Evolutionary conservation across 2,888 invertebrate species (phyloP).

Genomic region (Salpingus planirostris): DNA sequence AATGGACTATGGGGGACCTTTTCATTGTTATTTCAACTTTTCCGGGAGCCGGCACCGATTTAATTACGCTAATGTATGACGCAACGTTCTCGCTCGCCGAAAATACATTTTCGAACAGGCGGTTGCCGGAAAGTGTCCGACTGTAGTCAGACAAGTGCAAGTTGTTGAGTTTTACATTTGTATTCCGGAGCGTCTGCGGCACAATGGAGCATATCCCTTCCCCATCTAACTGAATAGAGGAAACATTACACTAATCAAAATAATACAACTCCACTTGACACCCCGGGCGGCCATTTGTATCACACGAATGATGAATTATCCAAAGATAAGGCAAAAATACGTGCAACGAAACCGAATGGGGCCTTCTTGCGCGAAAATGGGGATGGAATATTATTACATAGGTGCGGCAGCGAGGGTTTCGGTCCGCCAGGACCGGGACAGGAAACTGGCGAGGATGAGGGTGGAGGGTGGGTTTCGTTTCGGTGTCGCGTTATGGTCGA

Average conservation of each 20-base stretch:
- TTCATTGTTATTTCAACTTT: no score
- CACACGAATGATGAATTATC: slow-evolving; percentile 36
- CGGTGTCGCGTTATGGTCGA: slow-evolving; percentile 13
- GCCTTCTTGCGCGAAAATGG: slow-evolving; percentile 20
- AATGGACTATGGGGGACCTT: no score
- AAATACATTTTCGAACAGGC: no score
- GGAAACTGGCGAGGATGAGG: no score
- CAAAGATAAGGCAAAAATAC: slow-evolving; percentile 36
- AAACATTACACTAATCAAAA: slow-evolving; percentile 37
- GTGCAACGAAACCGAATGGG: slow-evolving; percentile 32
- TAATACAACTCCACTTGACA: slow-evolving; percentile 34
- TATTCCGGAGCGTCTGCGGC: slow-evolving; percentile 28
- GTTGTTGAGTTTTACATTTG: slow-evolving; percentile 28
- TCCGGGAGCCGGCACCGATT: no score
- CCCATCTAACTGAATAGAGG: slow-evolving; percentile 33
- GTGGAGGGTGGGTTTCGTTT: slow-evolving; percentile 18
- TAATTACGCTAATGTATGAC: no score
- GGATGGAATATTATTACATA: no score
- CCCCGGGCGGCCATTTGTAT: slow-evolving; percentile 31
- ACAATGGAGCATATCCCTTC: slow-evolving; percentile 32
- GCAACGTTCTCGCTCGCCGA: no score
- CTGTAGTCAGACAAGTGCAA: no score
- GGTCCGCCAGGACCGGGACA: no score
- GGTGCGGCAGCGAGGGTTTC: no score
- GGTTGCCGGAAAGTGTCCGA: no score